Evolutionary conservation across 2,888 invertebrate species (phyloP), one percentile per base, ranked within the genome.

Genomic region (Synanthedon vespiformis): DNA sequence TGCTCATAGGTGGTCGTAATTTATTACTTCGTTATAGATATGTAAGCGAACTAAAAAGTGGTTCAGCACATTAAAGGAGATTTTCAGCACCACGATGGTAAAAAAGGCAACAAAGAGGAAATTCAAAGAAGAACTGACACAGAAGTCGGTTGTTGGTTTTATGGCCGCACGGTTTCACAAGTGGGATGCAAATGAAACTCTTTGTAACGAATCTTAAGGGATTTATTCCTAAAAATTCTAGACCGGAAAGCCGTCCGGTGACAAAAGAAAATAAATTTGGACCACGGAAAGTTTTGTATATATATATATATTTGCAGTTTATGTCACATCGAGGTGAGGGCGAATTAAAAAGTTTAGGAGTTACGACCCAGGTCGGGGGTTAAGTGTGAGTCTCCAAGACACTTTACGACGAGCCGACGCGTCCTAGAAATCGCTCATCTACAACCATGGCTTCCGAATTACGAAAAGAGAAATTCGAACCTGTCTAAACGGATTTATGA

Each of bases 151-250:
- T 8, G 34, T 34, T 6, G 34, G 34, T 44, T 13, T 44, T 6
- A 14, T 44, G 44, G 44, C 44, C 44, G 2, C 2, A n/a, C 44
- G n/a, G 44, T 14, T 60, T 70, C 71, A 65, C 68, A 68, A 68
- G 68, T 65, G 61, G 68, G 71, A 81, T 82, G 80, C 77, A 83
- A 82, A 83, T 82, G 76, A 79, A 80, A 81, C 80, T 83, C 80
- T 80, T 80, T 84, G 82, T 82, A 74, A 73, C 72, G 71, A 80
- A 80, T 79, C 83, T 80, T 79, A 77, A 68, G 80, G 80, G 81
- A 80, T 81, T 81, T 82, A 82, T 79, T 79, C 70, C 69, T 70
- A 74, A 80, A 81, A 83, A 80, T 69, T 73, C 60, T 64, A 67
- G 61, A 69, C 72, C 70, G 68, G 69, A 74, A 75, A 73, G 67